Percentiles rank a stretch among this genome's conserved stretches.
These are phyloP conservation scores for Danionella cerebrum DNA, from an alignment of 2,113 vertebrate species.

Conservation along the genomic window DNA sequence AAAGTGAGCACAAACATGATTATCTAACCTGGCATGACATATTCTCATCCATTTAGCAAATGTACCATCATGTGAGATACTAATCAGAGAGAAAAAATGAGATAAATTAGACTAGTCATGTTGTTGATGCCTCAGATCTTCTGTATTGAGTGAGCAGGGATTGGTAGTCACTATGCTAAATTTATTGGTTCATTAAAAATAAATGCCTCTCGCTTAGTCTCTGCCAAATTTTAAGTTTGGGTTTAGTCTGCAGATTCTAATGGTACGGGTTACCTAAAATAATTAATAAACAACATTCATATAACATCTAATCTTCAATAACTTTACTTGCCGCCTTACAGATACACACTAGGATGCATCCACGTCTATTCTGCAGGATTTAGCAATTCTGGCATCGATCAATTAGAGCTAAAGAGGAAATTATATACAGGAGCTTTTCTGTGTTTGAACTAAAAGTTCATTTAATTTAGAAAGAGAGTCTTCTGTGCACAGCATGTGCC, in stretches of 20 bases:
- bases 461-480: neutral
- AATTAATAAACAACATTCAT: constrained; percentile 34
- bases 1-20: constrained; percentile 9
- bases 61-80: neutral
- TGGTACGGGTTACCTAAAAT: constrained; percentile 11
- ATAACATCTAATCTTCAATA: constrained; percentile 20
- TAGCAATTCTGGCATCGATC: constrained; percentile 19
- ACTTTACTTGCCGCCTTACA: neutral
- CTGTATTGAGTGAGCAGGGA: constrained; percentile 8
- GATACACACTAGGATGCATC: constrained; percentile 27
- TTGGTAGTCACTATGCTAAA: constrained; percentile 26
- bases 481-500: neutral
- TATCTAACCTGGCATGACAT: neutral
- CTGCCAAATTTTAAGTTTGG: constrained; percentile 21
- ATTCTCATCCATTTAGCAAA: neutral
- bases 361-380: constrained; percentile 12
- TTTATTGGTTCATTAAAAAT: constrained; percentile 35
- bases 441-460: constrained; percentile 11
- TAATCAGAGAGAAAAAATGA: constrained; percentile 22
- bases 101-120: neutral
- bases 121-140: constrained; percentile 2
- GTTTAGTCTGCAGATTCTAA: neutral
- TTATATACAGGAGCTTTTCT: constrained; percentile 19
- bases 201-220: constrained; percentile 12
- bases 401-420: constrained; percentile 22